Evolutionary conservation across 2,797 vertebrate genomes (phyloP).

Genomic region (Paratrypauchen microcephalus): DNA sequence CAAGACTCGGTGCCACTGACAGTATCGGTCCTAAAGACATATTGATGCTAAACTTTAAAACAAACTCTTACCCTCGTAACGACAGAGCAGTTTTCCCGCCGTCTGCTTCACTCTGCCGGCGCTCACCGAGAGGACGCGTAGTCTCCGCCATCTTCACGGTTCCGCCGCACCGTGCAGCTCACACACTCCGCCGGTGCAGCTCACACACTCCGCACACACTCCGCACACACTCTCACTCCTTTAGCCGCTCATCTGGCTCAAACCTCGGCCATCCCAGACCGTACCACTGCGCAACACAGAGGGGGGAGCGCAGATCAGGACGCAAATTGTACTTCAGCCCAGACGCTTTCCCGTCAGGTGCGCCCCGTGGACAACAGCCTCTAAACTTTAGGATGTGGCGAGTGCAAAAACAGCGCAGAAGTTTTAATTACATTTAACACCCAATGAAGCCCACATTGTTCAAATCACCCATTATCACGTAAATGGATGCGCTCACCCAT

Average conservation of each 20-base stretch:
- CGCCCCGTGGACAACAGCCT: fast-evolving
- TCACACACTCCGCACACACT: slow-evolving; percentile 35
- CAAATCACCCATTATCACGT: slow-evolving; percentile 26
- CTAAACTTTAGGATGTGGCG: background rate
- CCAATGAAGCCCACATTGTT: background rate
- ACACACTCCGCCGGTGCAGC: slow-evolving; percentile 52
- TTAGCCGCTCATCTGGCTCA: slow-evolving; percentile 55
- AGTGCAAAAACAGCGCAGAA: background rate
- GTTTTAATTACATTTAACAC: background rate
- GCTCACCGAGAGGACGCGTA: slow-evolving; percentile 74
- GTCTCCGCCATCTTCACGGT: slow-evolving; percentile 78
- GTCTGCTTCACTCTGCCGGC: slow-evolving; percentile 75
- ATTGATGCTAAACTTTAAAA: slow-evolving; percentile 16
- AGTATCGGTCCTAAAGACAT: slow-evolving; percentile 16
- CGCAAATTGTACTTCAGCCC: fast-evolving
- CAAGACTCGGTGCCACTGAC: slow-evolving; percentile 52
- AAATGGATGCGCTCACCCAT: slow-evolving; percentile 52
- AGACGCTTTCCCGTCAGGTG: too few relatives aligned
- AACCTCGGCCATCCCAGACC: slow-evolving; percentile 73
- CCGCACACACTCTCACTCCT: slow-evolving; percentile 39
- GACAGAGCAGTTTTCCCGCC: slow-evolving; percentile 63
- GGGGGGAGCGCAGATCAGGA: slow-evolving; percentile 32
- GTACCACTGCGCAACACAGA: slow-evolving; percentile 47
- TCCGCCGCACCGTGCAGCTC: slow-evolving; percentile 55
- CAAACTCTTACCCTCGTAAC: slow-evolving; percentile 74